Percentiles rank a stretch among this genome's conserved stretches.
phyloP scores from a whole-genome alignment of 2,888 invertebrate genomes.

The Luffia ferchaultella region DNA sequence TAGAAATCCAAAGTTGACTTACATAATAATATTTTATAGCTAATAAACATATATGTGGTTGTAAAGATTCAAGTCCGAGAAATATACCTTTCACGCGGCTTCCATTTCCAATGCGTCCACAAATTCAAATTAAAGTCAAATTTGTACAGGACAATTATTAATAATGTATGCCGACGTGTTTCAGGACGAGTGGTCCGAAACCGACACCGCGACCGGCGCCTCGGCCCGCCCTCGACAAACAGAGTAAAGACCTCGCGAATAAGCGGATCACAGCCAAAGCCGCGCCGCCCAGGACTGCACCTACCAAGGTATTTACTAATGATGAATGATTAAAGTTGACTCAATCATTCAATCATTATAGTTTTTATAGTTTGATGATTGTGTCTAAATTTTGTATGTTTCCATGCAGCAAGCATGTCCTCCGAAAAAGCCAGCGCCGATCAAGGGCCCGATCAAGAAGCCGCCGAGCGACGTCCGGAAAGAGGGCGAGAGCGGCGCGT shows the following conservation, averaged over 20 bases:
- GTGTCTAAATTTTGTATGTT: constrained; percentile 7
- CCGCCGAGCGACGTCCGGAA: constrained; percentile 1
- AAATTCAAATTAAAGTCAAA: no score
- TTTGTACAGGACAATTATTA: no score
- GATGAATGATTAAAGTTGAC: no score
- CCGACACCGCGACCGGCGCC: constrained; percentile 13
- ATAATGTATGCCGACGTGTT: no score
- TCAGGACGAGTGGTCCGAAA: background rate
- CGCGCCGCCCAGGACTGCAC: constrained; percentile 48
- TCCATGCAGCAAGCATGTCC: constrained; percentile 30
- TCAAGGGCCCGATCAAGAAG: constrained; percentile 24
- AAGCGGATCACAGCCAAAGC: constrained; percentile 69
- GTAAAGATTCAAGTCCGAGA: no score
- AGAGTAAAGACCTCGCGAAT: constrained; percentile 74
- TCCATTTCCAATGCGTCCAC: no score
- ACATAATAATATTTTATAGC: no score
- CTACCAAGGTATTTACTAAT: constrained; percentile 45
- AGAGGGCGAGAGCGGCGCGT: constrained; percentile 14
- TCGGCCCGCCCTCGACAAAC: constrained; percentile 54
- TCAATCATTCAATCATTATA: no score
- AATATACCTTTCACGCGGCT: no score
- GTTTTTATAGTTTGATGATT: no score
- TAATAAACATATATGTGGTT: no score
- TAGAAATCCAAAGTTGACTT: no score
- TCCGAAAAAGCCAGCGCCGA: constrained; percentile 27